These are phyloP conservation scores for Orthosia incerta DNA, from an alignment of 2,888 invertebrate genomes.

Conservation along the genomic window DNA sequence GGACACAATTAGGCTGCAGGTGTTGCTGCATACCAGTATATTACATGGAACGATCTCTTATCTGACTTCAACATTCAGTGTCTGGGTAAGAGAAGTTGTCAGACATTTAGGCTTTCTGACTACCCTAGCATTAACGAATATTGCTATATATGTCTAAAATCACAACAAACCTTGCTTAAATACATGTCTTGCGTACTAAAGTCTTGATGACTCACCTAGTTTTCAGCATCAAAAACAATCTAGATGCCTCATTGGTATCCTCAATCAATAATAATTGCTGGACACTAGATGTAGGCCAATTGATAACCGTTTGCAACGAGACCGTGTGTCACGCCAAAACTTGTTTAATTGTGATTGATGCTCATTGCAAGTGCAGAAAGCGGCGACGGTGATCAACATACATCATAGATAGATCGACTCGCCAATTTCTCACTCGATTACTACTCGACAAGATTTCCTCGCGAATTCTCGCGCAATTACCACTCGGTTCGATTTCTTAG, in stretches of 20 bases:
- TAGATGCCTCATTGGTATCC: conserved; percentile 10
- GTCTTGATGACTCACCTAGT: background rate
- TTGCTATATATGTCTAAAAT: background rate
- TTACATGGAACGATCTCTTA: too few species aligned
- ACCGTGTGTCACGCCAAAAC: conserved; percentile 50
- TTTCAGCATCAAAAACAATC: conserved; percentile 6
- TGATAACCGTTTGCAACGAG: conserved; percentile 56
- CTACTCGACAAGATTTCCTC: conserved; percentile 40
- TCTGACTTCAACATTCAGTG: too few species aligned
- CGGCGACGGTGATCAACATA: conserved; percentile 29
- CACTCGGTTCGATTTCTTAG: conserved; percentile 72
- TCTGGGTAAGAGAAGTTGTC: too few species aligned
- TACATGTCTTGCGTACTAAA: too few species aligned
- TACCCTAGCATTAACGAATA: too few species aligned
- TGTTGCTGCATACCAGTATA: too few species aligned
- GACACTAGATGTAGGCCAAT: conserved; percentile 58
- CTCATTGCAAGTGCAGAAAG: conserved; percentile 61
- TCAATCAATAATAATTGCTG: conserved; percentile 57
- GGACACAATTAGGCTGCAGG: too few species aligned
- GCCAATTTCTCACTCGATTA: conserved; percentile 55
- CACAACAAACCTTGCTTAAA: background rate
- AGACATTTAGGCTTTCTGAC: too few species aligned
- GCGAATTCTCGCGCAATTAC: background rate
- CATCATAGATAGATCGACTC: conserved; percentile 42
- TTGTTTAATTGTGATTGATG: conserved; percentile 59